Percentiles rank a stretch among this genome's conserved stretches.
Conservation (phyloP, 2,888 invertebrate genomes). For the Drosophila meridionalis region DNA sequence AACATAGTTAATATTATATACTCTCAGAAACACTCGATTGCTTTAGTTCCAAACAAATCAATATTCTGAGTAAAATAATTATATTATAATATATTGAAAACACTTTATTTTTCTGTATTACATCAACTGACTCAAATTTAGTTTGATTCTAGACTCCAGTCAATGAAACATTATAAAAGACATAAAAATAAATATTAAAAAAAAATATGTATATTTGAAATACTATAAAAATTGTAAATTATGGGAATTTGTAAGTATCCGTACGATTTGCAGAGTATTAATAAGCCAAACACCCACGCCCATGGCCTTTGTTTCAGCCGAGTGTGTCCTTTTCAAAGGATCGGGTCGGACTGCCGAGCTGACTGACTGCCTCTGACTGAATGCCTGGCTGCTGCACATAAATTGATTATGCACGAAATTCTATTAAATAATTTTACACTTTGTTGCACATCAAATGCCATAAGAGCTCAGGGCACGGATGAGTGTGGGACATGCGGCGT, state of each 20-base stretch:
- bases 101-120: not conserved
- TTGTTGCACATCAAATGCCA: constrained; percentile 80
- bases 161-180: not conserved
- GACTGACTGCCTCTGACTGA: constrained; percentile 47
- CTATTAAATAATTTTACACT: constrained; percentile 82
- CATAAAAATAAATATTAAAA: not conserved
- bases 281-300: constrained; percentile 22
- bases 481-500: constrained; percentile 1
- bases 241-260: too few species aligned
- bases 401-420: constrained; percentile 81
- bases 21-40: not conserved
- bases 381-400: constrained; percentile 76
- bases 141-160: not conserved
- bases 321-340: constrained; percentile 48
- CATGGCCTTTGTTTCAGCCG: constrained; percentile 45
- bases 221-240: too few species aligned
- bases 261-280: constrained; percentile 25
- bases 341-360: constrained; percentile 25
- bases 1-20: not conserved
- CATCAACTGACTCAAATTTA: not conserved
- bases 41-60: not conserved
- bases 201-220: not conserved
- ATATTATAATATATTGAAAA: not conserved
- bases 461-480: constrained; percentile 60
- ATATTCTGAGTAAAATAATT: not conserved